A percentile compares a stretch with the other conserved stretches of the same genome.
phyloP scores from a whole-genome alignment of 2,113 vertebrate species.

The Mesoclemmys tuberculata region DNA sequence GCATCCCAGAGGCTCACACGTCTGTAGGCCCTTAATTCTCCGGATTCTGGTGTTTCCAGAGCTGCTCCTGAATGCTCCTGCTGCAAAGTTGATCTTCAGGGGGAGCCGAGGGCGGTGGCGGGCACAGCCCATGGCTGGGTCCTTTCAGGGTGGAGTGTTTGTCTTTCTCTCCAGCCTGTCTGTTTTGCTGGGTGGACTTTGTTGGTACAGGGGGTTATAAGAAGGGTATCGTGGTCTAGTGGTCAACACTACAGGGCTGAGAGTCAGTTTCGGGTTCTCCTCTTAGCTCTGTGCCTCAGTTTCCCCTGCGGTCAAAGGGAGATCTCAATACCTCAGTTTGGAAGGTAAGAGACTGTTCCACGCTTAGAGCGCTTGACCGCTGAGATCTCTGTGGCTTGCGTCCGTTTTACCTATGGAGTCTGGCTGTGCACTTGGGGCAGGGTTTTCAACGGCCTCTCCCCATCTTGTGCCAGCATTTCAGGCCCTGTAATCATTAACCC shows the following conservation, averaged over 20 bases:
- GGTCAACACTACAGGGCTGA: not conserved
- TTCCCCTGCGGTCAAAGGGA: not conserved
- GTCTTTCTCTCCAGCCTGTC: not conserved
- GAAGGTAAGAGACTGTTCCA: not conserved
- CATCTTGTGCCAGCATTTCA: not conserved
- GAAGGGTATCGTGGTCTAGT: not conserved
- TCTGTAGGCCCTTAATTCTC: not conserved
- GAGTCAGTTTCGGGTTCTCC: not conserved
- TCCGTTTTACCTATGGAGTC: not conserved
- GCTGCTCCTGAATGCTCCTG: fast-evolving
- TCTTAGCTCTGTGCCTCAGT: not conserved
- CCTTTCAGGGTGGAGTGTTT: not conserved
- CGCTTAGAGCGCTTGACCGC: not conserved
- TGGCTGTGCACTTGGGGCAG: not conserved
- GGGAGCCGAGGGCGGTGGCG: not conserved
- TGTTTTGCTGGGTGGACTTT: not conserved
- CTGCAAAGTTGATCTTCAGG: not conserved
- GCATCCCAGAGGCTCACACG: fast-evolving
- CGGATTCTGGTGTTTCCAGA: fast-evolving
- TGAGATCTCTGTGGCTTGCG: not conserved
- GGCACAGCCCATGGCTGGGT: not conserved
- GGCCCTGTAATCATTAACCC: not conserved
- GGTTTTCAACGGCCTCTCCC: not conserved
- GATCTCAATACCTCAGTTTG: not conserved
- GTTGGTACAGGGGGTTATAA: not conserved